Evolutionary conservation across 2,113 vertebrate species (phyloP).

Genomic region (Pholis gunnellus): DNA sequence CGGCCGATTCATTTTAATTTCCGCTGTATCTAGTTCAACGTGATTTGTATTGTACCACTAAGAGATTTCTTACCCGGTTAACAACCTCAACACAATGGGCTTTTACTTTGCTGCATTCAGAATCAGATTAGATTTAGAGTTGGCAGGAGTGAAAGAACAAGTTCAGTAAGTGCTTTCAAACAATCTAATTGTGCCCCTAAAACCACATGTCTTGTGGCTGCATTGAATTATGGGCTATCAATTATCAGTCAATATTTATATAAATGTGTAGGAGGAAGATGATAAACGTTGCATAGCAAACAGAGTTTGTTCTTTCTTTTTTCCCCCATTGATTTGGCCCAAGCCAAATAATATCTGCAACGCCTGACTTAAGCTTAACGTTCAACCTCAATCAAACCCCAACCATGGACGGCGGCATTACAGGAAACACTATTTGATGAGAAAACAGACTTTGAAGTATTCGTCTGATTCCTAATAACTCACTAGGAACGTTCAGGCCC

Average conservation of each 20-base stretch:
- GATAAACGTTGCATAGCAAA: not conserved
- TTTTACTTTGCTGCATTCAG: not conserved
- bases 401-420: not conserved
- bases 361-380: not conserved
- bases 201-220: not conserved
- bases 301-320: not conserved
- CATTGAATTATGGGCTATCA: not conserved
- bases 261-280: not conserved
- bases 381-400: not conserved
- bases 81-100: not conserved
- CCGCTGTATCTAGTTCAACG: not conserved
- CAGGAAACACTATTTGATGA: not conserved
- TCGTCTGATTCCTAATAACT: constrained; percentile 43
- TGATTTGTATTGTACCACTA: not conserved
- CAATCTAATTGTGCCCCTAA: not conserved
- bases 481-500: constrained; percentile 92
- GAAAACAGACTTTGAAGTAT: not conserved
- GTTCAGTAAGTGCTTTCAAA: not conserved
- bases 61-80: not conserved
- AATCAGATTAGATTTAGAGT: not conserved
- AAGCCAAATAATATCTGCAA: not conserved
- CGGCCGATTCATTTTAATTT: not conserved
- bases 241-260: not conserved
- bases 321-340: not conserved
- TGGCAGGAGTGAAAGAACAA: not conserved